phyloP scores from a whole-genome alignment of 2,113 vertebrate species.

The Struthidea cinerea region DNA sequence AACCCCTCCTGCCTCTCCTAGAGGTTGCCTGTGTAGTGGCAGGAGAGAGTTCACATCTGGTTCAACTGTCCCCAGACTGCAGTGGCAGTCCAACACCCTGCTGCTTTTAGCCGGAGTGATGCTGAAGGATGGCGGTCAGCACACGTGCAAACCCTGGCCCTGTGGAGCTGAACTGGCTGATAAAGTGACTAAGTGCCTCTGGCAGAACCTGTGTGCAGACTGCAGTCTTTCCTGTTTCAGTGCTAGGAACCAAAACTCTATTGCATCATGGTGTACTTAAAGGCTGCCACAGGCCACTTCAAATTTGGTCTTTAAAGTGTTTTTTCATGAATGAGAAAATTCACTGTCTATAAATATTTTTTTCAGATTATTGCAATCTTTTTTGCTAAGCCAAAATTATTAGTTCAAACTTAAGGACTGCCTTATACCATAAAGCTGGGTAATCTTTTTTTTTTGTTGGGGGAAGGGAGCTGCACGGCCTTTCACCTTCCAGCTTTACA shows the following conservation, averaged over 20 bases:
- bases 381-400: neutral
- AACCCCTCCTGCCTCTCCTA: neutral
- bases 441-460: neutral
- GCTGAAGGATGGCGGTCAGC: neutral
- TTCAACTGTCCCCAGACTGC: neutral
- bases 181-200: neutral
- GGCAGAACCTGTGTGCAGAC: neutral
- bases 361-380: neutral
- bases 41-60: neutral
- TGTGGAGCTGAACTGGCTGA: neutral
- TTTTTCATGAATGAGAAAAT: neutral
- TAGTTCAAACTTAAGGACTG: conserved; percentile 7
- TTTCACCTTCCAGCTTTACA: conserved; percentile 61
- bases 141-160: neutral
- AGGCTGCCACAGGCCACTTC: neutral
- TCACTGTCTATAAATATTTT: neutral
- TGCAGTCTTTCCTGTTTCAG: neutral
- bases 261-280: neutral
- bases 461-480: neutral
- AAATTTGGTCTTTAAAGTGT: neutral
- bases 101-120: neutral
- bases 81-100: neutral
- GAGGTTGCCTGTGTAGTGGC: neutral
- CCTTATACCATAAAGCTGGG: neutral
- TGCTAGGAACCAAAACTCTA: neutral